Percentiles rank a stretch among this genome's conserved stretches.
Conservation (phyloP, 2,797 vertebrate species). For the Coregonus ussuriensis region DNA sequence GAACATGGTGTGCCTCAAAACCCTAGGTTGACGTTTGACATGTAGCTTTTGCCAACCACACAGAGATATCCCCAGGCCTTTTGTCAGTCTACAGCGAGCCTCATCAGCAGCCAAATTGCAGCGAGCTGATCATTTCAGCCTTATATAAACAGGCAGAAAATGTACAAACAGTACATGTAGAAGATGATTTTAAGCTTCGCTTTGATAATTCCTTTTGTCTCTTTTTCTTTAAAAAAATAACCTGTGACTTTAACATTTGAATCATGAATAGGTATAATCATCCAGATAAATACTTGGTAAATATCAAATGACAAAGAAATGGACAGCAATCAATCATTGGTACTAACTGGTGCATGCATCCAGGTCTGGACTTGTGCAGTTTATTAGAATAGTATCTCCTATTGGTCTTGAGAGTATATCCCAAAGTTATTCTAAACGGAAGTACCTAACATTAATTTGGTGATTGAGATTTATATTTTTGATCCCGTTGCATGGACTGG, state of each 20-base stretch:
- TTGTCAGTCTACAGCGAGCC: constrained; percentile 22
- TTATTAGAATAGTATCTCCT: constrained; percentile 38
- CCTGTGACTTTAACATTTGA: background rate
- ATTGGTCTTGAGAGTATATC: constrained; percentile 26
- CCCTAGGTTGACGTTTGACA: constrained; percentile 43
- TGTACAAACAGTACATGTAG: constrained; percentile 23
- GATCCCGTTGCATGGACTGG: constrained; percentile 59
- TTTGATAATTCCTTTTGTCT: constrained; percentile 43
- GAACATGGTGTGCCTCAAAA: constrained; percentile 27
- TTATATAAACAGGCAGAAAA: constrained; percentile 32
- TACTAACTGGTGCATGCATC: constrained; percentile 45
- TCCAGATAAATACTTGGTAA: too few species aligned
- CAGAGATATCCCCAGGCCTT: constrained; percentile 34
- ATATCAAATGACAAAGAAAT: constrained; percentile 46
- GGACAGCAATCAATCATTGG: constrained; percentile 26
- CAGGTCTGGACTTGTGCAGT: constrained; percentile 64
- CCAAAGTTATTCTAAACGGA: constrained; percentile 53
- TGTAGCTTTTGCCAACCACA: constrained; percentile 48
- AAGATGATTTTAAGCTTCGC: constrained; percentile 1
- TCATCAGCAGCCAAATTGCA: constrained; percentile 38
- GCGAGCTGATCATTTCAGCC: constrained; percentile 43
- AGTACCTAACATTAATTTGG: constrained; percentile 60
- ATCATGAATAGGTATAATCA: constrained; percentile 12
- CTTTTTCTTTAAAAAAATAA: background rate
- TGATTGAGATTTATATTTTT: constrained; percentile 34